Evolutionary conservation across 2,113 vertebrate species (phyloP).

Genomic region (Pollimyrus isidori): DNA sequence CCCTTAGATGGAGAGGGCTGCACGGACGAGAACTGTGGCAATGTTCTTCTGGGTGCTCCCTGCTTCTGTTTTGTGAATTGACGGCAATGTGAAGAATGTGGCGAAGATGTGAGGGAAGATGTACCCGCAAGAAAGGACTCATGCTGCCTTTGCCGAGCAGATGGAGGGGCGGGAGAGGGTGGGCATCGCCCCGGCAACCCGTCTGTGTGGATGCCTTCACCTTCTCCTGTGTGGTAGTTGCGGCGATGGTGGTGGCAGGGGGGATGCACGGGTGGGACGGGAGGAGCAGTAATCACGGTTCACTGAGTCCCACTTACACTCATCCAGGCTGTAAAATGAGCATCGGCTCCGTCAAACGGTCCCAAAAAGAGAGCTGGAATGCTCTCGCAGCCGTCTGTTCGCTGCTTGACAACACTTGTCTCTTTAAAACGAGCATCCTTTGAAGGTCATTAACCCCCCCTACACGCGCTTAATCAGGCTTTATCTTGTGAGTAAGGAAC

Average conservation of each 20-base stretch:
- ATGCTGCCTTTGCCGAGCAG: not conserved
- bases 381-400: slow-evolving; percentile 45
- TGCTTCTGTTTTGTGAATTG: not conserved
- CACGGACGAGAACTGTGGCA: not conserved
- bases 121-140: not conserved
- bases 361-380: slow-evolving; percentile 30
- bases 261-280: not conserved
- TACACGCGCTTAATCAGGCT: slow-evolving; percentile 52
- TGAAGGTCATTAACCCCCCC: slow-evolving; percentile 62
- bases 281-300: not conserved
- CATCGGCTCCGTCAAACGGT: not conserved
- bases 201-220: not conserved
- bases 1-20: not conserved
- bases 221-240: not conserved
- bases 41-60: not conserved
- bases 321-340: not conserved
- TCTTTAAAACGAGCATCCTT: slow-evolving; percentile 60
- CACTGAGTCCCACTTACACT: not conserved
- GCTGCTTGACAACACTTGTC: slow-evolving; percentile 58
- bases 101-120: not conserved
- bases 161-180: not conserved
- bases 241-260: not conserved
- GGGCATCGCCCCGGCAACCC: not conserved
- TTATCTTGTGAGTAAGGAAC: slow-evolving; percentile 62
- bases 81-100: not conserved